phyloP scores from a whole-genome alignment of 1,140 invertebrate genomes.

The Colletes gigas region DNA sequence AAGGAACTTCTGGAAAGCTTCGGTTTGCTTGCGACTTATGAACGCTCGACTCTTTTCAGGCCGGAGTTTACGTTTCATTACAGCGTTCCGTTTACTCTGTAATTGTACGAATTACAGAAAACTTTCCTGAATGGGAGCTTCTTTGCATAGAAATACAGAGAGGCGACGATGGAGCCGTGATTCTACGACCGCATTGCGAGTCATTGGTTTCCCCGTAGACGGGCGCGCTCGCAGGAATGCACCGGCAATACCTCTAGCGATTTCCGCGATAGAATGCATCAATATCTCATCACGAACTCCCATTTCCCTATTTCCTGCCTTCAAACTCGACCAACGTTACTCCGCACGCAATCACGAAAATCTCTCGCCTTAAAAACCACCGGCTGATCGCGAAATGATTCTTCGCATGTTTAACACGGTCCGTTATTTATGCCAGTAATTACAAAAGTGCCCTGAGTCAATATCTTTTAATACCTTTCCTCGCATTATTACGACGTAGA shows the following conservation, averaged over 20 bases:
- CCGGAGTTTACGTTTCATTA: conserved; percentile 24
- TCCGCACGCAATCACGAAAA: background rate
- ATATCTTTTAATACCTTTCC: too few species aligned
- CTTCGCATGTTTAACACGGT: background rate
- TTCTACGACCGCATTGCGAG: background rate
- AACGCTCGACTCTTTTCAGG: background rate
- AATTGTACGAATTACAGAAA: conserved; percentile 1
- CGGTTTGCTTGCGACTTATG: background rate
- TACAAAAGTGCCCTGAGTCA: too few species aligned
- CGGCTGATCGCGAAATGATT: background rate
- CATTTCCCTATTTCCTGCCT: conserved; percentile 5
- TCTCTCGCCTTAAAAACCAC: background rate
- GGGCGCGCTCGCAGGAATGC: background rate
- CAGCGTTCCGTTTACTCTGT: background rate
- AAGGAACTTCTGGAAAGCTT: background rate
- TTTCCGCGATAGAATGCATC: conserved; percentile 9
- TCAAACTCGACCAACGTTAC: background rate
- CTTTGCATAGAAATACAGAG: conserved; percentile 1
- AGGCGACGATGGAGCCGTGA: background rate
- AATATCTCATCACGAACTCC: conserved; percentile 13
- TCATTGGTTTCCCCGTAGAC: background rate
- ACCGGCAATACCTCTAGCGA: background rate
- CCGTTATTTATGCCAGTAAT: background rate
- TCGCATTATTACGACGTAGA: too few species aligned
- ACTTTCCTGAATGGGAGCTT: background rate